Percentiles rank a stretch among this genome's conserved stretches.
Evolutionary conservation across 2,113 vertebrate species (phyloP).

Genomic region (Ondatra zibethicus): DNA sequence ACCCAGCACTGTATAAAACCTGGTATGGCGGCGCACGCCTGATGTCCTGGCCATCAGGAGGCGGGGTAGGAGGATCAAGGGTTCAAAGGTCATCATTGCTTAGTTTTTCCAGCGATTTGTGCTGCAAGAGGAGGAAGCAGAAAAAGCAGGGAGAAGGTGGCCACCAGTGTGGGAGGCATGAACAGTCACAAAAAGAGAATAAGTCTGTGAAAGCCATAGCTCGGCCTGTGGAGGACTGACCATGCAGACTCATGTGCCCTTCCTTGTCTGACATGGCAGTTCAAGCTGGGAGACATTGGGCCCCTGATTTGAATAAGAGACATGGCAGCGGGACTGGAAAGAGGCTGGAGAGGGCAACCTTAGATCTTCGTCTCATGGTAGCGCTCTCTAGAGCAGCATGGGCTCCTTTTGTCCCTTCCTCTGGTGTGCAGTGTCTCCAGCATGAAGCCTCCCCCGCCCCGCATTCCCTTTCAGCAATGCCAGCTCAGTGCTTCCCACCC

Average conservation of each 20-base stretch:
- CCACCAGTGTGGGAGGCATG: neutral
- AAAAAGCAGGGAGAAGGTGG: neutral
- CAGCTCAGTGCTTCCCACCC: neutral
- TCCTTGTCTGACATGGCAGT: neutral
- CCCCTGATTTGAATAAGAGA: neutral
- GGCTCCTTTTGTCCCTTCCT: neutral
- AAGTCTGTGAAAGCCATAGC: neutral
- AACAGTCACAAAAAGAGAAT: neutral
- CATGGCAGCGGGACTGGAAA: neutral
- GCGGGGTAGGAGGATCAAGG: neutral
- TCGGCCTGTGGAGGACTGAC: neutral
- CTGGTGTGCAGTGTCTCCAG: neutral
- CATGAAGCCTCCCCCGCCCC: neutral
- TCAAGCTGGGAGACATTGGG: neutral
- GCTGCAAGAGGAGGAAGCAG: neutral
- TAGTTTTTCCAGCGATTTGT: neutral
- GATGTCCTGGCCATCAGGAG: neutral
- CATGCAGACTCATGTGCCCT: constrained; percentile 3
- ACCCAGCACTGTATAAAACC: neutral
- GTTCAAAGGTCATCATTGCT: neutral
- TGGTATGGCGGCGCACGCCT: neutral
- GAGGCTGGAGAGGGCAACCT: neutral
- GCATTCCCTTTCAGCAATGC: neutral
- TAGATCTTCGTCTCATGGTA: neutral
- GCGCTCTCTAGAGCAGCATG: neutral